Evolutionary conservation across 2,888 invertebrate genomes (phyloP), one percentile per base, ranked within the genome.

Genomic region (Xestobium rufovillosum): DNA sequence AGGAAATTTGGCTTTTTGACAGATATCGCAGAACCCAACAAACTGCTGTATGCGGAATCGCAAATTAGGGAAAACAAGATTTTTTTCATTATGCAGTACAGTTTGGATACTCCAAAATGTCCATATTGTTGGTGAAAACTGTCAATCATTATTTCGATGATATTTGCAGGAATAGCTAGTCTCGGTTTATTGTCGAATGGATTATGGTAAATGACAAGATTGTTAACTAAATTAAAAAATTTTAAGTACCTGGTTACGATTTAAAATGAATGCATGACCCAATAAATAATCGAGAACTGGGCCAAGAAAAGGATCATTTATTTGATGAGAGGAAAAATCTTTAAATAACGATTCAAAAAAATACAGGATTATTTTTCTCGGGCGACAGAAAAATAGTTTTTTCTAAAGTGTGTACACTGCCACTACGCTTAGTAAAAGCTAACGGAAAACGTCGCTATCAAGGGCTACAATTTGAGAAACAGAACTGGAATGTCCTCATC

Each of bases 41-140:
- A 8, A 8, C 6, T 19, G n/a, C n/a, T 19, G n/a, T 19, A 19
- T 19, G n/a, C n/a, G 6, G n/a, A 8, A 19, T n/a, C 23, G 6
- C 23, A 19, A 8, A 8, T 19, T 19, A 8, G 23, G 23, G 23
- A 19, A 19, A n/a, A 19, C 6, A 19, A 19, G n/a, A 19, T 19
- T 19, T 19, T 6, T 19, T 19, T 19, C 23, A 19, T 19, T 6
- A 19, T 19, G n/a, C 6, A 19, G n/a, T 19, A 19, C 23, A 19
- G n/a, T 19, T 19, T 19, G 6, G 23, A 8, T 19, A 19, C n/a
- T n/a, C 23, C 23, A 19, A 19, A 19, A 19, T 19, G 23, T 19
- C 23, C 23, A 19, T 19, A 19, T n/a, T 19, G n/a, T 19, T 19
- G 23, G 23, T 19, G 23, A 19, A 19, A 19, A 19, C 23, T 19